A percentile compares a stretch with the other conserved stretches of the same genome.
Evolutionary conservation across 2,797 vertebrate genomes (phyloP).

Genomic region (Otus scops): DNA sequence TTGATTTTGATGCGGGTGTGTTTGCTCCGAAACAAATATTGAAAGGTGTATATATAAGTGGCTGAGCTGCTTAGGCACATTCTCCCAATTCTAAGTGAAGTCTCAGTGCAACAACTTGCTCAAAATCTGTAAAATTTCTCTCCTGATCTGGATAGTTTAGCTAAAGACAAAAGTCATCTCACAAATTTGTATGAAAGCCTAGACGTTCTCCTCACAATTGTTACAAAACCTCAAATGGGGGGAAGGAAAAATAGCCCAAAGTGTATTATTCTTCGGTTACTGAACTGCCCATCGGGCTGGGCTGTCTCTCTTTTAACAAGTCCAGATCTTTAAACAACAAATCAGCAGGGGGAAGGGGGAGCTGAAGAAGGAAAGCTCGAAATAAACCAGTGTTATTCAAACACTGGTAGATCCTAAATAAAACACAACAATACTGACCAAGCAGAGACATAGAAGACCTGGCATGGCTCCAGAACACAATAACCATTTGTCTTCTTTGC

Average conservation of each 20-base stretch:
- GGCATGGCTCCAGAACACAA: constrained; percentile 20
- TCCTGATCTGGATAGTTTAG: not conserved
- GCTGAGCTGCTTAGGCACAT: not conserved
- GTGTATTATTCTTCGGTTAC: not conserved
- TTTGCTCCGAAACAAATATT: not conserved
- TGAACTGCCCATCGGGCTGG: not conserved
- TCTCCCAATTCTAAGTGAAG: not conserved
- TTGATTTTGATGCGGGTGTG: not conserved
- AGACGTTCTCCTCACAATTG: not conserved
- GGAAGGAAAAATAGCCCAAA: not conserved
- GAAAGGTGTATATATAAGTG: not conserved
- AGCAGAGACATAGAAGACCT: not conserved
- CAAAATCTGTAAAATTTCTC: not conserved
- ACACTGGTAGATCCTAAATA: constrained; percentile 4
- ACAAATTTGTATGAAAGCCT: not conserved
- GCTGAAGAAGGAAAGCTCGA: not conserved
- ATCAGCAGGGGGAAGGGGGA: not conserved
- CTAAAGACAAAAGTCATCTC: not conserved
- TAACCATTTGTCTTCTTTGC: constrained; percentile 36
- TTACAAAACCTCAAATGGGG: not conserved
- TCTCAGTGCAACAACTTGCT: not conserved
- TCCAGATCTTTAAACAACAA: not conserved
- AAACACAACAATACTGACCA: constrained; percentile 38
- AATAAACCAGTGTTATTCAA: constrained; percentile 25
- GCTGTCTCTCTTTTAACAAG: not conserved